Conservation (phyloP, 2,888 invertebrate genomes). For the Drosophila kambysellisi region DNA sequence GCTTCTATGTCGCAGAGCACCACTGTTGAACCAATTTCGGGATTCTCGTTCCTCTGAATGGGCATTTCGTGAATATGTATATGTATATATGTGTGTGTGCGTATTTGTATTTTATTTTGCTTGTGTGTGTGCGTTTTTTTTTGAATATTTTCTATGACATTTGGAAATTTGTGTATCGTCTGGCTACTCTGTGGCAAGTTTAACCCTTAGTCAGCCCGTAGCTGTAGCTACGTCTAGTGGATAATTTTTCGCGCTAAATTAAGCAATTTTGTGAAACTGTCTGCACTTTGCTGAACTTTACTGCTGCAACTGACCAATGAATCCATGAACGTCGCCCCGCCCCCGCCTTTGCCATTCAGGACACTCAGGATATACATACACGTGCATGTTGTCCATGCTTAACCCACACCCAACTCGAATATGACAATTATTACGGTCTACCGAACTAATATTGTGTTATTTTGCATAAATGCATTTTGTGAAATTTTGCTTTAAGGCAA, state of each 20-base stretch:
- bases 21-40: neutral
- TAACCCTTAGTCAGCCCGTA: conserved; percentile 22
- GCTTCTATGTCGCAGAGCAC: conserved; percentile 1
- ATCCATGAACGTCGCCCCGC: conserved; percentile 2
- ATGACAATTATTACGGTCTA: conserved; percentile 80
- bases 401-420: conserved; percentile 51
- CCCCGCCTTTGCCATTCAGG: neutral
- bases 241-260: conserved; percentile 76
- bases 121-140: conserved; percentile 1
- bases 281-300: conserved; percentile 41
- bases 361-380: neutral
- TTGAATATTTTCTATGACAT: conserved; percentile 8
- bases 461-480: conserved; percentile 72
- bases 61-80: conserved; percentile 34
- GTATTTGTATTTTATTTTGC: conserved; percentile 8
- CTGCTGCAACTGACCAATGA: conserved; percentile 39
- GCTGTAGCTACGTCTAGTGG: conserved; percentile 45
- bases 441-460: conserved; percentile 74
- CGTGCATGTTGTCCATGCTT: conserved; percentile 30
- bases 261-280: conserved; percentile 69
- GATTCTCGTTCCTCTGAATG: conserved; percentile 8
- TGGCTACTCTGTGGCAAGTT: conserved; percentile 32
- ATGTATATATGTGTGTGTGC: conserved; percentile 5
- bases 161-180: conserved; percentile 6
- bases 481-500: conserved; percentile 6